Percentiles rank a stretch among this genome's conserved stretches.
phyloP scores from a whole-genome alignment of 2,113 vertebrate genomes.

The Otis tarda region DNA sequence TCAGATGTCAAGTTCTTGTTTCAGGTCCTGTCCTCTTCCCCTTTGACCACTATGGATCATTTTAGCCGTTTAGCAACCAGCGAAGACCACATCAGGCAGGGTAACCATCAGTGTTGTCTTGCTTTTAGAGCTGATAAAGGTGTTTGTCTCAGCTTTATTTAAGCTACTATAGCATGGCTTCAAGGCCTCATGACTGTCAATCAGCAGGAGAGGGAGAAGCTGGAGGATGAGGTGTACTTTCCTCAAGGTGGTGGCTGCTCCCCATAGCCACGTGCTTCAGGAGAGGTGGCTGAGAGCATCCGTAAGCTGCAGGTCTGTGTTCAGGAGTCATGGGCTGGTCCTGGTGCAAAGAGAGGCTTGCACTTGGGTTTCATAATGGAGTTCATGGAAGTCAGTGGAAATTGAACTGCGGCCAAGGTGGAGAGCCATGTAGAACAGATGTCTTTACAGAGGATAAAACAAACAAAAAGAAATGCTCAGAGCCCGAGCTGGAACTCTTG shows the following conservation, averaged over 20 bases:
- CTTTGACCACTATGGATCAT: not conserved
- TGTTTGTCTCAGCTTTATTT: conserved; percentile 9
- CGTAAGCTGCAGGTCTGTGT: not conserved
- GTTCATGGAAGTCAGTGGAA: conserved; percentile 26
- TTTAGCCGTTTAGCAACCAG: not conserved
- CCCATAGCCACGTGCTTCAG: not conserved
- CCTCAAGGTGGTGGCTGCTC: not conserved
- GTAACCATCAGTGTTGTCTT: not conserved
- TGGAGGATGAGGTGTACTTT: not conserved
- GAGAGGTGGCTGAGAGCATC: not conserved
- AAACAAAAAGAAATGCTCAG: conserved; percentile 40
- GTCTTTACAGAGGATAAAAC: conserved; percentile 51
- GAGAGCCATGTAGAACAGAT: conserved; percentile 41
- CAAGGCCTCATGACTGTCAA: not conserved
- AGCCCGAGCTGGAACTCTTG: conserved; percentile 18
- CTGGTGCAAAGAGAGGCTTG: conserved; percentile 1
- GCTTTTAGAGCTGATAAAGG: not conserved
- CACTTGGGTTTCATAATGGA: conserved; percentile 21
- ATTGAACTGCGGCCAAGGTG: conserved; percentile 16
- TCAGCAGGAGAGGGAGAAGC: not conserved
- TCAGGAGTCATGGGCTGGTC: not conserved
- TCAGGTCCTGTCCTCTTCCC: not conserved
- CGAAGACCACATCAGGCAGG: not conserved
- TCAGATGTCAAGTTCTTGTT: not conserved
- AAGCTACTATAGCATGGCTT: not conserved